Conservation (phyloP, 2,113 vertebrate species). For the Ammospiza caudacuta region DNA sequence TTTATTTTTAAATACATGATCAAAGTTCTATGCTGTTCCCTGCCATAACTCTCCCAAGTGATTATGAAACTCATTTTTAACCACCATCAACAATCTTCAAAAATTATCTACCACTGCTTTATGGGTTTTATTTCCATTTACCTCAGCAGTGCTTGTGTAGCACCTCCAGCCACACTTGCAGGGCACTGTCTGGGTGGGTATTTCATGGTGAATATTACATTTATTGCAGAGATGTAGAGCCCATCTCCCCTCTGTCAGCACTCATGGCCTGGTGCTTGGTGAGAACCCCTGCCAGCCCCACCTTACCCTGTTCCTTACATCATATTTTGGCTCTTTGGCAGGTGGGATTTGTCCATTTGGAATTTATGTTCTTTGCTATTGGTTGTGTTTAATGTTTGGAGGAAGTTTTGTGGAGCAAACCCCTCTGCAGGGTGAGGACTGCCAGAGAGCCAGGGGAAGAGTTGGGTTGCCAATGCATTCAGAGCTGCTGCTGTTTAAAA, state of each 20-base stretch:
- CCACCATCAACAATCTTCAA: background rate
- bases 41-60: background rate
- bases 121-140: background rate
- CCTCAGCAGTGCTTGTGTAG: background rate
- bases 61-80: slow-evolving; percentile 18
- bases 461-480: background rate
- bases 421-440: accelerated
- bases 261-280: accelerated
- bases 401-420: background rate
- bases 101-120: background rate
- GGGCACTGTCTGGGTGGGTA: background rate
- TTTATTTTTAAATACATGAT: slow-evolving; percentile 32
- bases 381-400: background rate
- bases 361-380: background rate
- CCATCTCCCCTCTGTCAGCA: background rate
- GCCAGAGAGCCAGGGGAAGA: background rate
- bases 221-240: background rate
- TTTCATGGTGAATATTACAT: background rate
- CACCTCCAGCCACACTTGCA: background rate
- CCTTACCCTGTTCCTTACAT: too few species aligned
- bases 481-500: background rate
- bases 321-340: background rate
- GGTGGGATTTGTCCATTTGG: background rate
- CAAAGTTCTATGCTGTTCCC: background rate
- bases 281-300: background rate